Evolutionary conservation across 2,888 invertebrate genomes (phyloP).

Genomic region (Lasioglossum morio): DNA sequence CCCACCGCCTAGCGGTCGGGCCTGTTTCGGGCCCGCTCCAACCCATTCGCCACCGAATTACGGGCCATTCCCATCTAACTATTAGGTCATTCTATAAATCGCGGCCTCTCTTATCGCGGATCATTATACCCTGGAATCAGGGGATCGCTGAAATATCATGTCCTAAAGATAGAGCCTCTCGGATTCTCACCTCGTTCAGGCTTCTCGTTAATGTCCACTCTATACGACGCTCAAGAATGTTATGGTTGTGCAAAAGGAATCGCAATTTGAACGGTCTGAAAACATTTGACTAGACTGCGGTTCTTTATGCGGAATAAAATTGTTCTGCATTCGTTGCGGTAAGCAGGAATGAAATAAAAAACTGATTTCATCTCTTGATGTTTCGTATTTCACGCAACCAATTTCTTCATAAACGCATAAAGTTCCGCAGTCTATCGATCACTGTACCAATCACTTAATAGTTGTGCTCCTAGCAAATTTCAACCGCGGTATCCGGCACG

Average conservation of each 20-base stretch:
- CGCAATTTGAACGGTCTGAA: too few species aligned
- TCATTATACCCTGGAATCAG: too few species aligned
- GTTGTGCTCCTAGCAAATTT: not conserved
- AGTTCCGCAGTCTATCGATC: too few species aligned
- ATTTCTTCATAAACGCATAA: too few species aligned
- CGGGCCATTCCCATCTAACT: constrained; percentile 37
- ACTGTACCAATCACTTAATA: not conserved
- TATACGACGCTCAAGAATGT: not conserved
- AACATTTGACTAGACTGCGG: too few species aligned
- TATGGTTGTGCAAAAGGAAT: too few species aligned
- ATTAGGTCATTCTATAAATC: not conserved
- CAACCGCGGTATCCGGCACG: constrained; percentile 42
- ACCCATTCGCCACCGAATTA: constrained; percentile 60
- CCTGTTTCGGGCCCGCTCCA: constrained; percentile 22
- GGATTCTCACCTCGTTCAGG: not conserved
- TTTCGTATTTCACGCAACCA: too few species aligned
- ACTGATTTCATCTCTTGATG: too few species aligned
- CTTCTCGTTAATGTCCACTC: too few species aligned
- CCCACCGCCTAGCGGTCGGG: constrained; percentile 16
- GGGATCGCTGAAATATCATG: not conserved
- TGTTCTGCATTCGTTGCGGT: too few species aligned
- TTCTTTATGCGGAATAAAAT: too few species aligned
- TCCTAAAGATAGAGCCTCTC: not conserved
- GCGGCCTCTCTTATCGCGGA: not conserved
- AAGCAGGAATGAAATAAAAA: too few species aligned